Percentiles rank a stretch among this genome's conserved stretches.
Evolutionary conservation across 23 tunicate genomes (phyloP).

Genomic region (Halocynthia roretzi): DNA sequence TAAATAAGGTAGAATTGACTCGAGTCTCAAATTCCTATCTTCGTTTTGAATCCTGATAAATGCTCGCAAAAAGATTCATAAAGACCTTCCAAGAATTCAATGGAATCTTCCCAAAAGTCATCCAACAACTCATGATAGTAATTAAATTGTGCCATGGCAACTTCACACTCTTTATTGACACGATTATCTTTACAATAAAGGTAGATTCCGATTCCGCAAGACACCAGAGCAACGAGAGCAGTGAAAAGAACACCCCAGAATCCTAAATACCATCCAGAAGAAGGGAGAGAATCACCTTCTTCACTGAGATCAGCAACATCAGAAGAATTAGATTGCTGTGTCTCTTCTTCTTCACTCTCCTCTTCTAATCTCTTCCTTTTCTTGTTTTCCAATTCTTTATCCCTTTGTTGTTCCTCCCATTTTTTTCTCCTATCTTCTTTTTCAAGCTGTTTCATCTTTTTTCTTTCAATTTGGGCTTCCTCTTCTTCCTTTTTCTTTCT

Average conservation of each 20-base stretch:
- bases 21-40: not conserved
- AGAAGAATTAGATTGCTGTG: not conserved
- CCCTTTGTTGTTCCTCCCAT: constrained; percentile 12
- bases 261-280: not conserved
- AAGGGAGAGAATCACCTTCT: not conserved
- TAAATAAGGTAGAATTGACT: no score
- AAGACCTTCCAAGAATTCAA: no score
- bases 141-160: not conserved
- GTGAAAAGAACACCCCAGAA: constrained; percentile 23
- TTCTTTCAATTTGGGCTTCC: not conserved
- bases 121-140: no score
- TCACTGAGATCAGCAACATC: no score
- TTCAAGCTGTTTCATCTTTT: constrained; percentile 18
- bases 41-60: not conserved
- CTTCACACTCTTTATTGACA: not conserved
- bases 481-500: constrained; percentile 20
- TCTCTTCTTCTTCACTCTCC: constrained; percentile 4
- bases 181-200: constrained; percentile 34
- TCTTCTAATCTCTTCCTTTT: constrained; percentile 11
- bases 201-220: constrained; percentile 29
- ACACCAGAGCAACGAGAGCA: constrained; percentile 20
- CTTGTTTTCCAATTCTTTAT: constrained; percentile 9
- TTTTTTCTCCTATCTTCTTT: constrained; percentile 22
- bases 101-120: no score
- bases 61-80: not conserved